phyloP scores from a whole-genome alignment of 2,888 invertebrate genomes.

The Ceratothoa steindachneri region DNA sequence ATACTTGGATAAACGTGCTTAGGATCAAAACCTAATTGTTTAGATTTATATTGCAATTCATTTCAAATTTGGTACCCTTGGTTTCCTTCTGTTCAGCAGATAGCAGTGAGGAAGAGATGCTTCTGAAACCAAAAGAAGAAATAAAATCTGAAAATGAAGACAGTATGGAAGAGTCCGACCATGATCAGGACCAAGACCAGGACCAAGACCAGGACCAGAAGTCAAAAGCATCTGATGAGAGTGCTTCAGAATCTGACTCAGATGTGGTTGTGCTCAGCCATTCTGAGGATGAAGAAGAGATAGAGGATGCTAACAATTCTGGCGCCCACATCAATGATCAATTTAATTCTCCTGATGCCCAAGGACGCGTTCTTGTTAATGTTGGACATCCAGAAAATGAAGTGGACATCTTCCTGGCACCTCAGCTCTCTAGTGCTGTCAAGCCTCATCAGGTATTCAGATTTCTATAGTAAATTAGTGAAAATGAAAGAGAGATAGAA shows the following conservation, averaged over 20 bases:
- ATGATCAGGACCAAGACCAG: background rate
- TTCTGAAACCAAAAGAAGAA: conserved; percentile 4
- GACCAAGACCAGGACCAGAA: conserved; percentile 9
- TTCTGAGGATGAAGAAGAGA: conserved; percentile 63
- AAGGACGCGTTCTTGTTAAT: conserved; percentile 87
- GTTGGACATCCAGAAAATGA: conserved; percentile 87
- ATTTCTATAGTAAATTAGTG: conserved; percentile 13
- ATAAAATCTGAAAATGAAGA: conserved; percentile 17
- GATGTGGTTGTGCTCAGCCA: conserved; percentile 48
- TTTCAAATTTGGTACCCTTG: too few relatives aligned
- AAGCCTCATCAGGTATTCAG: conserved; percentile 96
- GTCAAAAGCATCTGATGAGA: conserved; percentile 18
- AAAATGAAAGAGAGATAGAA: too few relatives aligned
- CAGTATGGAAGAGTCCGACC: conserved; percentile 12
- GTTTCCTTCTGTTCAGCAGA: too few relatives aligned
- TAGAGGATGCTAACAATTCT: conserved; percentile 84
- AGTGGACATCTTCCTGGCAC: conserved; percentile 83
- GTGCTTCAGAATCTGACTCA: conserved; percentile 35
- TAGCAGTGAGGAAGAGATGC: background rate
- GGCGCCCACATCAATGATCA: conserved; percentile 90
- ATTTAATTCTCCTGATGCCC: conserved; percentile 83
- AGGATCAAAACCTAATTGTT: too few relatives aligned
- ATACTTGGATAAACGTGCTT: too few relatives aligned
- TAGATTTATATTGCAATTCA: too few relatives aligned
- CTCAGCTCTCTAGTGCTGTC: conserved; percentile 79